Base-by-base conservation (phyloP, 2,797 vertebrate species). In the Acropternis orthonyx region DNA sequence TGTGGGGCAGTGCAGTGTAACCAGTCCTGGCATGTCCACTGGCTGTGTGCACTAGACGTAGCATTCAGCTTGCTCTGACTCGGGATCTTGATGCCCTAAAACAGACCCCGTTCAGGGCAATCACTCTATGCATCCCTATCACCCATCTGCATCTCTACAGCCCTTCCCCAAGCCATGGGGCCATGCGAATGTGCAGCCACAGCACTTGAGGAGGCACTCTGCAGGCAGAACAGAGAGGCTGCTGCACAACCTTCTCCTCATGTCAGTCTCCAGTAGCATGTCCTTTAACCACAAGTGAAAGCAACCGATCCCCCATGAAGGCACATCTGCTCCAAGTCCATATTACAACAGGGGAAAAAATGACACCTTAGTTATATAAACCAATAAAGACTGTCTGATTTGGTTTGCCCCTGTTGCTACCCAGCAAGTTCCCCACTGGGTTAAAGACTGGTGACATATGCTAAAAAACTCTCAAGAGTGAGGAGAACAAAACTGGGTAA, bases 291-390 rank as follows among this genome's bases (percentile, higher is more conserved):
- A 26, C 76, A 76, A 96, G 48, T 80, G 84, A 95, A 96, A 92
- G 94, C 67, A 96, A 83, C 90, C 3, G 55, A 93, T 96, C 93
- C 83, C 95, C 97, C 95, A 96, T 92, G 52, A 97, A 97, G 97
- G 92, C 97, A 97, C 98, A 99, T 98, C 98, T 99, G 98, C 98
- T 98, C 94, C 52, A 63, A 98, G 98, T 97, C 98, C 97, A 54
- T 97, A 83, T 98, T 98, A 98, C 98, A 97, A 93, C 69, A 71
- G 48, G 32, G 23, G 69, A 54, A 92, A 93, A 95, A 96, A 98
- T 97, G 94, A 97, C 93, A 97, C 94, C 93, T 96, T 97, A 92
- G 87, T 85, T 78, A 72, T 85, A 93, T 95, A 98, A 97, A 97
- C 97, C 97, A 98, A 98, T 98, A 97, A 97, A 98, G 97, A 98